These are phyloP conservation scores for Tetragonisca angustula DNA, from an alignment of 2,888 invertebrate genomes.

Conservation along the genomic window DNA sequence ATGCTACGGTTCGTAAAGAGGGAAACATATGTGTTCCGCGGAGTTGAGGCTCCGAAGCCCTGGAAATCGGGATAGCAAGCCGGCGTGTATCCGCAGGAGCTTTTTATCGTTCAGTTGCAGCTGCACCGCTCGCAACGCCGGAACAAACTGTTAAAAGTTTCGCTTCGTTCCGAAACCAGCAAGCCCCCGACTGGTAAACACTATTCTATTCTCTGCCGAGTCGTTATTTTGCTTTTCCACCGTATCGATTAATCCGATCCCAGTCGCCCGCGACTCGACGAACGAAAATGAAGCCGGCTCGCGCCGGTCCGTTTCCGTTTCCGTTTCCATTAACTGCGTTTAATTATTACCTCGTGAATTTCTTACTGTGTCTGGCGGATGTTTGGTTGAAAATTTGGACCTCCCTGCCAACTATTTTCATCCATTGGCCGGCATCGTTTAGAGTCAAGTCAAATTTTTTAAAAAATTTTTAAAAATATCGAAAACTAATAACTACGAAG, in stretches of 20 bases:
- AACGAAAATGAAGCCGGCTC: not conserved
- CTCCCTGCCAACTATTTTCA: no score
- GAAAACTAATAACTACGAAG: no score
- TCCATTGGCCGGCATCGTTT: no score
- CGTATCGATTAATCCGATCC: constrained; percentile 18
- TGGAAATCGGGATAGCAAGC: constrained; percentile 43
- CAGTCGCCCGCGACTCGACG: not conserved
- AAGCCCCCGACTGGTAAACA: not conserved
- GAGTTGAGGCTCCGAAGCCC: constrained; percentile 3
- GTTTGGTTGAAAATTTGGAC: no score
- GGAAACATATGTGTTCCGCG: constrained; percentile 4
- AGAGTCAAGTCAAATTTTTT: no score
- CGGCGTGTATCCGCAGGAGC: constrained; percentile 24
- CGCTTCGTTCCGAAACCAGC: constrained; percentile 22
- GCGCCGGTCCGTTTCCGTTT: not conserved
- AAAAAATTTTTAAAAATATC: no score
- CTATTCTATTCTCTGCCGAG: not conserved
- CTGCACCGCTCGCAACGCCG: constrained; percentile 20
- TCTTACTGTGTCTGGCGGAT: no score
- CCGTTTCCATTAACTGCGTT: not conserved
- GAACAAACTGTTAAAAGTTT: constrained; percentile 51
- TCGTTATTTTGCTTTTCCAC: constrained; percentile 3
- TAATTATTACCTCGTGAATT: not conserved
- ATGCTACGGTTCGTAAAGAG: constrained; percentile 25
- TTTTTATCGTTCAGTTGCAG: constrained; percentile 57